Conservation (phyloP, 1,140 invertebrate species). For the Drosophila orena region DNA sequence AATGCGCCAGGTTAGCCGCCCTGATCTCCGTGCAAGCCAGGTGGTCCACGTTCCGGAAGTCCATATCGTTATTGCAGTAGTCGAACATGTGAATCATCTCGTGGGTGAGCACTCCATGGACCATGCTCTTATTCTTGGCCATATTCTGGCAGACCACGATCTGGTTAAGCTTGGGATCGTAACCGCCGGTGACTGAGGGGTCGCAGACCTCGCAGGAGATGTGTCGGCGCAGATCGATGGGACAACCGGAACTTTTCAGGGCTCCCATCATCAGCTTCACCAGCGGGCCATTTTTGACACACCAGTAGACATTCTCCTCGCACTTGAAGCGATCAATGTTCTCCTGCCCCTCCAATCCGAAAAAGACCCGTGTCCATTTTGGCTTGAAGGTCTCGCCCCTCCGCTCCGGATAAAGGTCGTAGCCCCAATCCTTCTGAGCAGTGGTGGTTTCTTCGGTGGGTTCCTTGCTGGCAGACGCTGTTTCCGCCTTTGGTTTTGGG, state of each 20-base stretch:
- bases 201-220: slow-evolving; percentile 97
- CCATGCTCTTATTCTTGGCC: slow-evolving; percentile 87
- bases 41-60: slow-evolving; percentile 96
- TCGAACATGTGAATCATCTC: slow-evolving; percentile 99
- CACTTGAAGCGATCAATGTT: slow-evolving; percentile 91
- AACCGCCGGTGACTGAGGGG: slow-evolving; percentile 93
- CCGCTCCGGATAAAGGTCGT: slow-evolving; percentile 95
- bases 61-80: slow-evolving; percentile 94
- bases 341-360: slow-evolving; percentile 88
- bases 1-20: slow-evolving; percentile 96
- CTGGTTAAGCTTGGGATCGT: slow-evolving; percentile 91
- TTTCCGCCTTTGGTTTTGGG: slow-evolving; percentile 4
- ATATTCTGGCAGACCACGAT: slow-evolving; percentile 97
- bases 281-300: slow-evolving; percentile 91
- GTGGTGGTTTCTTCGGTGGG: slow-evolving; percentile 6
- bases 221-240: slow-evolving; percentile 93
- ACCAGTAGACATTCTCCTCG: slow-evolving; percentile 90
- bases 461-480: slow-evolving; percentile 17
- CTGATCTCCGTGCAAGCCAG: slow-evolving; percentile 97
- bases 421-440: slow-evolving; percentile 87
- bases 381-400: slow-evolving; percentile 87
- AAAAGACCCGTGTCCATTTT: slow-evolving; percentile 86
- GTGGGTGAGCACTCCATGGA: slow-evolving; percentile 93
- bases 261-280: slow-evolving; percentile 94
- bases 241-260: slow-evolving; percentile 93